Evolutionary conservation across 2,888 invertebrate genomes (phyloP), one percentile per base, ranked within the genome.

Genomic region (Andrena camellia): DNA sequence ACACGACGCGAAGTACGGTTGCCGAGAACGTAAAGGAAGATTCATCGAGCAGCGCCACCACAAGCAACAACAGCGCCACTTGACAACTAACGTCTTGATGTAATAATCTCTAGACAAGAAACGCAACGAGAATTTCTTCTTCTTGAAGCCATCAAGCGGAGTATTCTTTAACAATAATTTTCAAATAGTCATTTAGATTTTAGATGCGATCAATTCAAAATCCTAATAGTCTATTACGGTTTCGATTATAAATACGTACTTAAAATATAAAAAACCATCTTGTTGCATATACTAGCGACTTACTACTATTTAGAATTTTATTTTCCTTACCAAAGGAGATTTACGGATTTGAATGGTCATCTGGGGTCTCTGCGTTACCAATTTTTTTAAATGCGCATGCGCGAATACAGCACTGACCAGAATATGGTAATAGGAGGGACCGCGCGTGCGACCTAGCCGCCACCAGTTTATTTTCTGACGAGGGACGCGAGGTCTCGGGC

Each of bases 21-120:
- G 86, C 82, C 82, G 79, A 85, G 72, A 86, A 83, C 90, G 90
- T 87, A 92, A 92, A 92, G 91, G 35, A 78, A 62, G 73, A 31
- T 42, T 71, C 54, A 3, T 23, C 13, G 0, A 3, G 35, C 63
- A 83, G 84, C 86, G 84, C 82, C 77, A 35, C 72, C 68, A 50
- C 26, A 50, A 6, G 57, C 57, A 48, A 42, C 63, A 59, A 8
- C 31, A 60, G 77, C 85, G 75, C 72, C 79, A 57, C 62, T 67
- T 70, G 50, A 81, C 52, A 81, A 80, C 26, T 33, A 67, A 17
- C 6, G n/a, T 54, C n/a, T 17, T 2, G 26, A 35, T 31, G 0
- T 23, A 54, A n/a, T 59, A 31, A 26, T 17, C 50, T 10, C 23
- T 62, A 70, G 64, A 70, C 13, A 33, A 33, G 62, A 68, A 74